Evolutionary conservation across 2,113 vertebrate species (phyloP).

Genomic region (Uropsilus gracilis): DNA sequence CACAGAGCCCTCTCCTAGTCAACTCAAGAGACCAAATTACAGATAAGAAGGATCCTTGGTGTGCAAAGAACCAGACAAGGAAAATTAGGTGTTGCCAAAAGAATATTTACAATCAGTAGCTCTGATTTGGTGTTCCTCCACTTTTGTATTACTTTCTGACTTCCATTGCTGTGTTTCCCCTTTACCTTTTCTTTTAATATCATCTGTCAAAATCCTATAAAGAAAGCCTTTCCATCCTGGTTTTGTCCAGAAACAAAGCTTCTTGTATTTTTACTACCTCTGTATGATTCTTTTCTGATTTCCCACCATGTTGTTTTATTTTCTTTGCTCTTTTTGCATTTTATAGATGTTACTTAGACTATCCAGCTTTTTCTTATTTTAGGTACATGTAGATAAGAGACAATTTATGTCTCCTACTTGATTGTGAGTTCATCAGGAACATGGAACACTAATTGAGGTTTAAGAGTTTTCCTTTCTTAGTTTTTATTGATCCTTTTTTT

Average conservation of each 20-base stretch:
- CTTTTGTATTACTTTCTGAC: neutral
- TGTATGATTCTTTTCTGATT: slow-evolving; percentile 8
- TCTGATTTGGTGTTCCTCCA: neutral
- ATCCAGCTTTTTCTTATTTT: slow-evolving; percentile 25
- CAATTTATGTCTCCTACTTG: neutral
- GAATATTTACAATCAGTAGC: neutral
- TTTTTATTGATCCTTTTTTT: slow-evolving; percentile 14
- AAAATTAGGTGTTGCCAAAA: neutral
- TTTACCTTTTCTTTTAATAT: slow-evolving; percentile 50
- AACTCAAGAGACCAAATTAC: slow-evolving; percentile 62
- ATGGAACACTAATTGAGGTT: neutral
- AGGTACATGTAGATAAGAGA: neutral
- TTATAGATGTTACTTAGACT: neutral
- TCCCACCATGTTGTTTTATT: neutral
- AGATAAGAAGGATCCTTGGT: slow-evolving; percentile 13
- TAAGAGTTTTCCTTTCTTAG: neutral
- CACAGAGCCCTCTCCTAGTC: slow-evolving; percentile 15
- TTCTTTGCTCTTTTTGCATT: neutral
- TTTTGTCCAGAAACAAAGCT: no score
- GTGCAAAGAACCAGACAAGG: slow-evolving; percentile 31
- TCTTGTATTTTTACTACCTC: neutral
- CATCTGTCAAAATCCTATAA: neutral
- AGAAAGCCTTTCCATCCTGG: neutral
- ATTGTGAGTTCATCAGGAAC: neutral
- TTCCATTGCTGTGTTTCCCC: neutral